Base-by-base conservation (phyloP, 2,113 vertebrate species). In the Coptodon rendalli region DNA sequence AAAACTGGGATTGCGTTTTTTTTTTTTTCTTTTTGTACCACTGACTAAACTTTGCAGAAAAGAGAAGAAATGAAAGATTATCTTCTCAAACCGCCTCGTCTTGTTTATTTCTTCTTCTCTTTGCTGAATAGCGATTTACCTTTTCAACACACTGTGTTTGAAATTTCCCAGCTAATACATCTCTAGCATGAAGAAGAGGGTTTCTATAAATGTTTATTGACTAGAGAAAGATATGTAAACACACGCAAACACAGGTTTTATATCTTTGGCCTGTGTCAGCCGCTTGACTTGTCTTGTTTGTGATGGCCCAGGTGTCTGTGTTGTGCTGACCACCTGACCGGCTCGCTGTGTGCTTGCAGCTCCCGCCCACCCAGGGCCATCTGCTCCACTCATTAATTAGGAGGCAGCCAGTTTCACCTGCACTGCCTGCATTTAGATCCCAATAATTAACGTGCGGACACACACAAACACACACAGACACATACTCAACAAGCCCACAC, bases 381-480 rank as follows among this genome's bases (percentile, higher is more conserved):
- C 96, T 97, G 97, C 94, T 97, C 93, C 76, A 14, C 94, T 94
- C 94, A 95, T 96, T 97, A 96, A 96, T 97, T 96, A 96, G 94
- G 93, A 96, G 94, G 93, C 93, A 92, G 94, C 95, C 94, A 95
- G 95, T 93, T 96, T 96, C 96, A 97, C 96, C 96, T 97, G 96
- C 96, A 93, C 93, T 91, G 95, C 94, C 95, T 87, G 89, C 94
- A 92, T 95, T 96, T 96, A 95, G 94, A 96, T 96, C 94, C 96
- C 95, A 94, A 96, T 96, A 96, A 96, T 96, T 95, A 96, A 93
- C 93, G 5, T 36, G 17, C 6, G 5, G 9, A 6, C 91, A 83
- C 87, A 88, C 92, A 90, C 92, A 92, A 82, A 80, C 71, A 89
- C 92, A 92, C 88, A 87, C 73, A 61, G 63, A 80, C 80, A 36